Evolutionary conservation across 2,113 vertebrate species (phyloP).

Genomic region (Phaetusa simplex): DNA sequence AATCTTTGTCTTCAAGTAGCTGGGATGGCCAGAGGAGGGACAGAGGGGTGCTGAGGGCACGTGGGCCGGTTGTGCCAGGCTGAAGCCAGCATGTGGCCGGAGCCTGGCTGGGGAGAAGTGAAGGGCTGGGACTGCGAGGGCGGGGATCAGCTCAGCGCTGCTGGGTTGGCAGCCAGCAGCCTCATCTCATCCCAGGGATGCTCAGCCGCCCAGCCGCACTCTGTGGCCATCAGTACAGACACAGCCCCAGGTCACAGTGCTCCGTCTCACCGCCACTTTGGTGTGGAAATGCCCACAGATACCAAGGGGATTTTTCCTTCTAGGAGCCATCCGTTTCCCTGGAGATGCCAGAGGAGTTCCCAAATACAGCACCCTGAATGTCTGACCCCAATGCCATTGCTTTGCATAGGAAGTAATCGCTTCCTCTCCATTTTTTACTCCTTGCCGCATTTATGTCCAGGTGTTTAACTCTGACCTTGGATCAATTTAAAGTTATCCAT

Average conservation of each 20-base stretch:
- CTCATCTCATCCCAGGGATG: background rate
- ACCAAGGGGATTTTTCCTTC: background rate
- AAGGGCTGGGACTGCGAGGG: background rate
- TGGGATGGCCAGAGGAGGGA: background rate
- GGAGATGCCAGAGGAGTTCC: background rate
- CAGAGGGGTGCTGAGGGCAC: background rate
- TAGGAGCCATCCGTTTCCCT: background rate
- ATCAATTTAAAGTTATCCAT: constrained; percentile 29
- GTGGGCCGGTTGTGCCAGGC: background rate
- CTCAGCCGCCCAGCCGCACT: background rate
- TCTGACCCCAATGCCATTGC: background rate
- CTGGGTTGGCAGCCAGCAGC: background rate
- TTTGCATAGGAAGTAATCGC: background rate
- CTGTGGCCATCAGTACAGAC: background rate
- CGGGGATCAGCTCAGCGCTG: background rate
- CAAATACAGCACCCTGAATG: background rate
- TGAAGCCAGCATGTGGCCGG: background rate
- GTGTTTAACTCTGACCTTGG: constrained; percentile 48
- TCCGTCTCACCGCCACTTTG: background rate
- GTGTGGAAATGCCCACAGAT: background rate
- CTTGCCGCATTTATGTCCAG: background rate
- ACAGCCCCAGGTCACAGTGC: fast-evolving
- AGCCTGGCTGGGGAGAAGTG: background rate
- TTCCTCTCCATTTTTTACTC: background rate
- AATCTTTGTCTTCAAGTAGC: background rate